Percentiles rank a stretch among this genome's conserved stretches.
Evolutionary conservation across 1,140 invertebrate species (phyloP).

Genomic region (Brachionus paranguensis): DNA sequence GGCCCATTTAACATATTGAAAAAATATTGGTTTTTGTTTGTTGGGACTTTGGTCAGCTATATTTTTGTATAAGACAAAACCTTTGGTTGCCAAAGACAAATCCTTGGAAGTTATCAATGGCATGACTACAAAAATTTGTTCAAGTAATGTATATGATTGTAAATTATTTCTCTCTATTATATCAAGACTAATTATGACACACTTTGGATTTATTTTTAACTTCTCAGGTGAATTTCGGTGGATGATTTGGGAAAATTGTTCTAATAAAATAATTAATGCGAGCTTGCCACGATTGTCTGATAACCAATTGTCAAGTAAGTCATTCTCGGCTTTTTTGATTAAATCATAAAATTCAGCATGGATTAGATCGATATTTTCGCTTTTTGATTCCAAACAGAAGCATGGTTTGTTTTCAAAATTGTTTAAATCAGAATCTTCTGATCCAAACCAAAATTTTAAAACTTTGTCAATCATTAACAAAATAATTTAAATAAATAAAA

Average conservation of each 20-base stretch:
- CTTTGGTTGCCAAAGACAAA: not conserved
- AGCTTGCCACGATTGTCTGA: not conserved
- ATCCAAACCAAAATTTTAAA: slow-evolving; percentile 12
- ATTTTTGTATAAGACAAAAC: not conserved
- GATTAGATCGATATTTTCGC: not conserved
- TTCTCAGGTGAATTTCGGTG: not conserved
- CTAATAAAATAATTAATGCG: slow-evolving; percentile 4
- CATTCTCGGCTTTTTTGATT: not conserved
- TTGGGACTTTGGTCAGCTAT: not conserved
- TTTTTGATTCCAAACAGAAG: not conserved
- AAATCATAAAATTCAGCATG: not conserved
- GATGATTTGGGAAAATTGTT: slow-evolving; percentile 14
- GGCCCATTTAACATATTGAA: not conserved
- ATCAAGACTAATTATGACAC: not conserved
- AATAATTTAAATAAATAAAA: not conserved
- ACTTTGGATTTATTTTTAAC: not conserved
- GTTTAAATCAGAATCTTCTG: not conserved
- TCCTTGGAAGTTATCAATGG: not conserved
- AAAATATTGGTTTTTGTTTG: not conserved
- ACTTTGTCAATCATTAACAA: not conserved
- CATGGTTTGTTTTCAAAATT: slow-evolving; percentile 1
- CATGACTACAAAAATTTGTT: slow-evolving; percentile 1
- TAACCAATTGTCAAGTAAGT: not conserved
- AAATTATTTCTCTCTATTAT: not conserved
- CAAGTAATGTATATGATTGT: not conserved